Evolutionary conservation across 2,113 vertebrate genomes (phyloP), one percentile per base, ranked within the genome.

Genomic region (Empidonax traillii): DNA sequence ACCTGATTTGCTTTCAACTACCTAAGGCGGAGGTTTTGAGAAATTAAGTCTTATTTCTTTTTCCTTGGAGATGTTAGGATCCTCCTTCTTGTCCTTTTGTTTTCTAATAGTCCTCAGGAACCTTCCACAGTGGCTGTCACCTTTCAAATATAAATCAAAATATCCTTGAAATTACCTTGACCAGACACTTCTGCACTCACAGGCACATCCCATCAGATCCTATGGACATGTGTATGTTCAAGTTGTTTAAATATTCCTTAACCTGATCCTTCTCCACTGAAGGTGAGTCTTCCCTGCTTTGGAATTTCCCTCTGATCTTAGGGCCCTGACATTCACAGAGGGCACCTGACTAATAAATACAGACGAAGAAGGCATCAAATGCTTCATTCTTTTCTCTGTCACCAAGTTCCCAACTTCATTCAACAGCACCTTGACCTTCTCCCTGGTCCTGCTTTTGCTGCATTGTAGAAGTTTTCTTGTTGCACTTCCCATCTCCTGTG

Each of bases 91-190:
- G 39, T 3, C 24, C 21, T 39, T 87, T 87, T 61, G 25, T 25
- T 52, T 63, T 73, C 44, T 69, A 61, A 39, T 6, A 30, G 33
- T 35, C 30, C 5, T 55, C 14, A 33, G 16, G 4, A 55, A 8
- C 33, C 15, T 82, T 49, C 8, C 7, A 13, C 20, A 59, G 0
- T 6, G 0, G 1, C 17, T 65, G 11, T 12, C 8, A 31, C 4
- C 11, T 68, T 76, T 39, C 35, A 83, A 51, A 59, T 17, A 51
- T 37, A 58, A 41, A 20, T 13, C 8, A 6, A 4, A 44, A 1
- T 22, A 8, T 66, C 35, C 19, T 72, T 85, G 37, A 3, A 71
- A 31, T 37, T 24, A 47, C 30, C 23, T 87, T 90, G 15, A 52
- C 30, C 37, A 66, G 18, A 11, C 28, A 55, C 2, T 17, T 74